Evolutionary conservation across 35 echinoderm and acorn worm species (phyloP).

Genomic region (Ptychodera flava): DNA sequence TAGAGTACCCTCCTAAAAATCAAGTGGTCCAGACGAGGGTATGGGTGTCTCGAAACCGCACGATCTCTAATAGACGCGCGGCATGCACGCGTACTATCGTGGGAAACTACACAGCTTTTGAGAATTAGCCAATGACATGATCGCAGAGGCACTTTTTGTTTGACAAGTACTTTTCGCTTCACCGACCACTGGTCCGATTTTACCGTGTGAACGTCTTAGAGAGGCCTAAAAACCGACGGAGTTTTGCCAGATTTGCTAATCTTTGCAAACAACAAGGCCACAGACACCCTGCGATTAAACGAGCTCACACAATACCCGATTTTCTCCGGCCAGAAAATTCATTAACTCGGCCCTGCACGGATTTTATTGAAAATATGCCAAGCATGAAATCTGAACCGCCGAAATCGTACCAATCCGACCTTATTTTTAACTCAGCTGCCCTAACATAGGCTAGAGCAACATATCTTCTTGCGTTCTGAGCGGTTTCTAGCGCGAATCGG

Average conservation of each 20-base stretch:
- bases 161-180: not conserved
- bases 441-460: not conserved
- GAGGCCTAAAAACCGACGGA: not conserved
- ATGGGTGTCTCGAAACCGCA: not conserved
- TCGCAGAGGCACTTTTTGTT: not conserved
- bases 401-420: not conserved
- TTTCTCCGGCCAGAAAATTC: not conserved
- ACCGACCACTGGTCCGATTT: not conserved
- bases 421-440: not conserved
- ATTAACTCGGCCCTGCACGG: not conserved
- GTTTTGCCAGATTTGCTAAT: not conserved
- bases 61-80: conserved; percentile 2
- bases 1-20: not conserved
- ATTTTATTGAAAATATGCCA: not conserved
- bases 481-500: not conserved
- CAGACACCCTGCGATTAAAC: not conserved
- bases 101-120: conserved; percentile 15
- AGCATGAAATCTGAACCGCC: not conserved
- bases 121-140: not conserved
- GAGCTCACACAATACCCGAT: not conserved
- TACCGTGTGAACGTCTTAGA: not conserved
- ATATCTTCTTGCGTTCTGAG: not conserved
- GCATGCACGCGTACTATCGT: conserved; percentile 19
- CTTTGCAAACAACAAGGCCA: not conserved
- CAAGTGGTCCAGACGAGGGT: not conserved